Conservation (phyloP, 2,888 invertebrate genomes). For the Melanostoma mellinum region DNA sequence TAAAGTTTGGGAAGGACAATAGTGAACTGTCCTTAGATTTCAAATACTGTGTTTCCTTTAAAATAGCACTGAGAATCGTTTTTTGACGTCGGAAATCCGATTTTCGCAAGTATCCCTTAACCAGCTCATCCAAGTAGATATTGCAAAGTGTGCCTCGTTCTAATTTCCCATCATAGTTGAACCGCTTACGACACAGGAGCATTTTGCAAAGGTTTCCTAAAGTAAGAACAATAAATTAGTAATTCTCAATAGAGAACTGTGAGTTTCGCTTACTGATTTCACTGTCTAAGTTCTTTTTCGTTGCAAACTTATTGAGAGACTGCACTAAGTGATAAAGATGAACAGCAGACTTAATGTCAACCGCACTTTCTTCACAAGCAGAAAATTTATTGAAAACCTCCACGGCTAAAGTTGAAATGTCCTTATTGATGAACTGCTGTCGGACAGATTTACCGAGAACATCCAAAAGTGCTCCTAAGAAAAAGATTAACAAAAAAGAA, state of each 20-base stretch:
- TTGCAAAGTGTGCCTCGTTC: conserved; percentile 87
- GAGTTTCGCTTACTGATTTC: conserved; percentile 76
- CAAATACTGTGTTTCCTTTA: conserved; percentile 84
- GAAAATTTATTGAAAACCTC: conserved; percentile 76
- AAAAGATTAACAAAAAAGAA: conserved; percentile 8
- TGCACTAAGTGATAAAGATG: conserved; percentile 78
- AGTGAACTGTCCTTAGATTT: conserved; percentile 85
- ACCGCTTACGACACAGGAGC: conserved; percentile 88
- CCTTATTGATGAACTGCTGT: conserved; percentile 53
- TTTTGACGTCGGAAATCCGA: conserved; percentile 85
- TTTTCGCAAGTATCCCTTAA: conserved; percentile 86
- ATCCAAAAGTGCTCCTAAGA: conserved; percentile 76
- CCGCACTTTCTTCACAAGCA: conserved; percentile 75
- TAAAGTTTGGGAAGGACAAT: conserved; percentile 85
- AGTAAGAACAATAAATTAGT: background rate
- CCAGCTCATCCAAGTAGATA: conserved; percentile 85
- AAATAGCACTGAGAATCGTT: conserved; percentile 83
- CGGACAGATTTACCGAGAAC: conserved; percentile 50
- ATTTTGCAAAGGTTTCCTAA: conserved; percentile 82
- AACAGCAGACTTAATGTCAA: conserved; percentile 79
- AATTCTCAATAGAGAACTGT: background rate
- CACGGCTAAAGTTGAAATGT: conserved; percentile 71
- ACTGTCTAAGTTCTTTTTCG: conserved; percentile 68
- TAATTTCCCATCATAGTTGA: conserved; percentile 84
- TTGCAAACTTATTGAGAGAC: conserved; percentile 76